Evolutionary conservation across 2,888 invertebrate species (phyloP).

Genomic region (Hyposoter didymator): DNA sequence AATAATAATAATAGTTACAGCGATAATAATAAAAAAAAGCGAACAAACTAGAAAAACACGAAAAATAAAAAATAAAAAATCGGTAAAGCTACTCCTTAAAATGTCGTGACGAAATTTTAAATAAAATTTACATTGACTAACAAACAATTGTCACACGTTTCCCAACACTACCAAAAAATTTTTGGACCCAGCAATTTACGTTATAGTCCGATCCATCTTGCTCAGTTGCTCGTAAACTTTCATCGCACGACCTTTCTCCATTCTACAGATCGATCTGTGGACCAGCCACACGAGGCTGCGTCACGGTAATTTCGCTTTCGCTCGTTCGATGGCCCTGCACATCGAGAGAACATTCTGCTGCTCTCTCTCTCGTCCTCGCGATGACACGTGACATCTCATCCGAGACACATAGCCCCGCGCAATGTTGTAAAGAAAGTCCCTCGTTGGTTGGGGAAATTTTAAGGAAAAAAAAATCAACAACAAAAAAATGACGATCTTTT

Average conservation of each 20-base stretch:
- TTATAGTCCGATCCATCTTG: constrained; percentile 32
- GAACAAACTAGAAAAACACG: not conserved
- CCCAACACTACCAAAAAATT: not conserved
- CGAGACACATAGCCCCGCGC: not conserved
- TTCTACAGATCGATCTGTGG: constrained; percentile 52
- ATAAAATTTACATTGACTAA: not conserved
- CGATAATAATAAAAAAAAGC: not conserved
- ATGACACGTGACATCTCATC: constrained; percentile 36
- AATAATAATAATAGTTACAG: constrained; percentile 10
- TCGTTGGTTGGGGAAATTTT: constrained; percentile 37
- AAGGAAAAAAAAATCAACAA: not conserved
- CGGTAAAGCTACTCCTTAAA: no score
- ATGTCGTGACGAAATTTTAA: not conserved
- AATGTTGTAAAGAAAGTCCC: constrained; percentile 57
- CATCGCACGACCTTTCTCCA: constrained; percentile 77
- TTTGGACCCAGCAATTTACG: not conserved
- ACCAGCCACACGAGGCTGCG: constrained; percentile 57
- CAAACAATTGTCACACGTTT: not conserved
- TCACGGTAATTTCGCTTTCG: constrained; percentile 78
- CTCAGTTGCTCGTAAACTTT: constrained; percentile 73
- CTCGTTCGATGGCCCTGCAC: constrained; percentile 62
- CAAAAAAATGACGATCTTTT: not conserved
- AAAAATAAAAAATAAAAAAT: no score
- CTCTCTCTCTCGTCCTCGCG: constrained; percentile 2
- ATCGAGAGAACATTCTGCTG: constrained; percentile 15